A percentile compares a stretch with the other conserved stretches of the same genome.
phyloP scores from a whole-genome alignment of 2,113 vertebrate species.

The Zapornia atra region DNA sequence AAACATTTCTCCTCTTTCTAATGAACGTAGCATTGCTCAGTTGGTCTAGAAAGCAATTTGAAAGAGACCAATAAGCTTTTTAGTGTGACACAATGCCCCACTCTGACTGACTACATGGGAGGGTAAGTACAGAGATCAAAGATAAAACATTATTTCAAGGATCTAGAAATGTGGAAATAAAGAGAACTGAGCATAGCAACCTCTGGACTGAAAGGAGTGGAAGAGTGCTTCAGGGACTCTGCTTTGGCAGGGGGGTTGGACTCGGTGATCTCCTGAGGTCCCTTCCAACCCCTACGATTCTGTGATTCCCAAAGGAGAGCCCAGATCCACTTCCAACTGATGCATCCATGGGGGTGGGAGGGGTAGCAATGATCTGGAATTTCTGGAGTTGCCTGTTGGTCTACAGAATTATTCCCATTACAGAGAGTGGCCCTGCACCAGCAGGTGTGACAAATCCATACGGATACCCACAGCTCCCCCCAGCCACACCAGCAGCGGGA shows the following conservation, averaged over 20 bases:
- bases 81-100: background rate
- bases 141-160: background rate
- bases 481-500: no score
- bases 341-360: background rate
- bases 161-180: background rate
- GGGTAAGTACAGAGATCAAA: background rate
- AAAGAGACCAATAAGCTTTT: background rate
- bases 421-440: background rate
- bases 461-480: fast-evolving
- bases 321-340: background rate
- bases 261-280: no score
- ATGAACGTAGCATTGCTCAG: background rate
- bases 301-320: background rate
- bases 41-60: background rate
- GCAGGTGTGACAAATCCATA: fast-evolving
- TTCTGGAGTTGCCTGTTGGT: background rate
- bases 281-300: no score
- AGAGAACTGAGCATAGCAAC: background rate
- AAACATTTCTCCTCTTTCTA: background rate
- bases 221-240: background rate
- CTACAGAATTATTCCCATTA: background rate
- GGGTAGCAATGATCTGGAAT: background rate
- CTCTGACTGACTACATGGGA: background rate
- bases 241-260: no score
- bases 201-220: background rate